Base-by-base conservation (phyloP, 2,888 invertebrate species). In the Yponomeuta sedellus region DNA sequence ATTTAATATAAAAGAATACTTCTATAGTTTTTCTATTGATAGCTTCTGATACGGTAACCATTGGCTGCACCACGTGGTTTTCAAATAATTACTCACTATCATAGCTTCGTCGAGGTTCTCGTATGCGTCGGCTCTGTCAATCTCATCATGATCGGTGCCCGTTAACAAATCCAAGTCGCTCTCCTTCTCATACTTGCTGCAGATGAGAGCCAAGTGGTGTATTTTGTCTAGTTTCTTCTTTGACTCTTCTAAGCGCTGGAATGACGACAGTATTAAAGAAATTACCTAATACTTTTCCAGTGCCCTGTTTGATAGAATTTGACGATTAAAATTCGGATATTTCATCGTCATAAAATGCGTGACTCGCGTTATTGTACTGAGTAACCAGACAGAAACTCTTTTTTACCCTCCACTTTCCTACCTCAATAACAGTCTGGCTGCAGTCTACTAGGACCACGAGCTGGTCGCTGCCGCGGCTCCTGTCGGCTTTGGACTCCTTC, bases 151-250 rank as follows among this genome's bases (percentile, higher is more conserved):
- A 8, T 80, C 77, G 0, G 71, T 64, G 2, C 75, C 77, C 58
- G 77, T 73, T 1, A 74, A 68, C 6, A 78, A 73, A 0, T 71
- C 68, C 61, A 92, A 92, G 71, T 94, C 94, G 0, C 91, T 86
- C 62, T 92, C 88, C 0, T 93, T 93, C 76, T 96, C 95, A 68
- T 94, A 92, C 75, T 94, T 94, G 64, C 92, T 85, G 71, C 95
- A 96, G 65, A 94, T 92, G 56, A 92, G 89, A 0, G 92, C 85
- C 67, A 95, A 77, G 71, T 93, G 93, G 40, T 93, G 75, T n/a
- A 96, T 82, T 22, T 92, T 92, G 68, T 93, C 88, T 6, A 94
- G 92, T 74, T 94, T 94, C 28, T 85, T 83, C 56, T 89, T 81
- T 1, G 93, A 78, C n/a, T 81, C 82, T 73, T 93, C 88, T 0